Base-by-base conservation (phyloP, 2,888 invertebrate species). In the Calameuta filiformis region DNA sequence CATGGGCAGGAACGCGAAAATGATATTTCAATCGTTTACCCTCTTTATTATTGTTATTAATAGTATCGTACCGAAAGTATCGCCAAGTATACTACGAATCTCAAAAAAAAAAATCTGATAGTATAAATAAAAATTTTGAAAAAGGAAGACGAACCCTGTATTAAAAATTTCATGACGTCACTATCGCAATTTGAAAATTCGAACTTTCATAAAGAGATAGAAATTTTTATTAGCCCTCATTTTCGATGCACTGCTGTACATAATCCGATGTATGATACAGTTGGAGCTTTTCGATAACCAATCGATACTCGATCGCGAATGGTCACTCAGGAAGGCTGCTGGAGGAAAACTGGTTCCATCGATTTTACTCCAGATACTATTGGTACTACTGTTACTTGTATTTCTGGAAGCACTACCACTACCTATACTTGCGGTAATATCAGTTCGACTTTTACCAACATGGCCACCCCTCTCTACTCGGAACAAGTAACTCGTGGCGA, bases 1-100 rank as follows among this genome's bases (percentile, higher is more conserved):
- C 79, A 85, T 84, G 81, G 85, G 84, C 83, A 83, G 79, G 77
- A 77, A 77, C 73, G 77, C 79, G 81, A 85, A 85, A 86, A 84
- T 56, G 40, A 56, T 56, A 23, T 9, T 23, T 56, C 23, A 56
- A 56, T 56, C 40, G 40, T 56, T 56, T 0, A 0, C 23, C 40
- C 23, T 56, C 23, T 56, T 56, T 23, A 56, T 56, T 56, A 56
- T 56, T 56, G 6, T 56, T 23, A 56, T 56, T 56, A 56, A 56
- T 56, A 56, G 40, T 56, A 56, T 56, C 40, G 23, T 56, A 6
- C 23, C 40, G 15, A 23, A 56, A 56, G 40, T 56, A 56, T 23
- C 6, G 2, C 23, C 40, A 23, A 56, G 23, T 6, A 56, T 56
- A 56, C 23, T 23, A 2, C 15, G 40, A 23, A 6, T 56, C 2